Evolutionary conservation across 2,113 vertebrate species (phyloP).

Genomic region (Recurvirostra avosetta): DNA sequence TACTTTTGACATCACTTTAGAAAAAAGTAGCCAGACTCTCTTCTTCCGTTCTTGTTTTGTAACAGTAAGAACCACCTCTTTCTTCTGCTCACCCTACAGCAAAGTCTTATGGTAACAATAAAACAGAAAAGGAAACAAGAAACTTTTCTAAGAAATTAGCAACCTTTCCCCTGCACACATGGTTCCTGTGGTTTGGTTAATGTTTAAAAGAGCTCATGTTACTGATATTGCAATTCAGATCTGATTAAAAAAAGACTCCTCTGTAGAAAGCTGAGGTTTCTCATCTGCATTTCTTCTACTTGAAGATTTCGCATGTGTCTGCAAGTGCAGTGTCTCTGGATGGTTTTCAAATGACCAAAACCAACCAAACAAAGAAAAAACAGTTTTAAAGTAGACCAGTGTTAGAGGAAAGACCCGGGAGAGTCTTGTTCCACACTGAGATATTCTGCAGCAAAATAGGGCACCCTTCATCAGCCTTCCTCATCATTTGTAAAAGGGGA

Average conservation of each 20-base stretch:
- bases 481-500: not conserved
- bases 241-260: not conserved
- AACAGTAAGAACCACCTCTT: not conserved
- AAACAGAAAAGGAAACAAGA: not conserved
- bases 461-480: not conserved
- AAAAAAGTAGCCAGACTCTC: not conserved
- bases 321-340: not conserved
- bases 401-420: not conserved
- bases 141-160: not conserved
- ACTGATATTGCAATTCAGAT: not conserved
- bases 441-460: not conserved
- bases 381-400: not conserved
- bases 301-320: not conserved
- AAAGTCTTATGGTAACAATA: not conserved
- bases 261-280: not conserved
- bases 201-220: not conserved
- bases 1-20: not conserved
- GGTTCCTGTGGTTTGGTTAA: not conserved
- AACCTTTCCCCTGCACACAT: not conserved
- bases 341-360: not conserved
- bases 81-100: not conserved
- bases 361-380: not conserved
- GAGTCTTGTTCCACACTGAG: not conserved
- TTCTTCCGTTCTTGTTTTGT: not conserved
- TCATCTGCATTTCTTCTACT: not conserved